Evolutionary conservation across 2,797 vertebrate species (phyloP).

Genomic region (Melanotaenia pygmaea): DNA sequence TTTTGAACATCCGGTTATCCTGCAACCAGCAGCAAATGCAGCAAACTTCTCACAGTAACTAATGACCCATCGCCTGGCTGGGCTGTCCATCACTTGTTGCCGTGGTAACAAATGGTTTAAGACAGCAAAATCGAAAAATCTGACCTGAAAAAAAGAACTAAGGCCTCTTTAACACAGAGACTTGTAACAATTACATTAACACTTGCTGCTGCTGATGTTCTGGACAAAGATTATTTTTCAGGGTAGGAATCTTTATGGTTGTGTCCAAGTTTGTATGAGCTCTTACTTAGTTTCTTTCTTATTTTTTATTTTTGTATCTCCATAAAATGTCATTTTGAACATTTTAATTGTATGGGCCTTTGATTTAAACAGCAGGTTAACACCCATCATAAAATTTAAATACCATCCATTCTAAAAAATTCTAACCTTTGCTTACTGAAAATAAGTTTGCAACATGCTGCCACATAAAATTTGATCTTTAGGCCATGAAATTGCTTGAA

Average conservation of each 20-base stretch:
- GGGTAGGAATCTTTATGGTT: background rate
- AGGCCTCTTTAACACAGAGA: conserved; percentile 5
- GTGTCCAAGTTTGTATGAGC: background rate
- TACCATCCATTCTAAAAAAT: background rate
- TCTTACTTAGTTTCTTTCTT: background rate
- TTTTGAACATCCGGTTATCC: conserved; percentile 20
- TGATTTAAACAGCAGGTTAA: background rate
- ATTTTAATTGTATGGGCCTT: background rate
- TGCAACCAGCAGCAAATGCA: conserved; percentile 37
- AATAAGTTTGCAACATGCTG: background rate
- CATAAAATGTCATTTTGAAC: background rate
- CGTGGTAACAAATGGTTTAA: conserved; percentile 35
- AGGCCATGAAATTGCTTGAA: background rate
- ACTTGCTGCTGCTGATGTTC: background rate
- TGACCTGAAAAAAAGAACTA: conserved; percentile 32
- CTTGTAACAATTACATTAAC: background rate
- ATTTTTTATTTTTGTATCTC: no score
- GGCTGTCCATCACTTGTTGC: conserved; percentile 46
- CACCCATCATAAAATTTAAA: background rate
- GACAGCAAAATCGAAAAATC: conserved; percentile 20
- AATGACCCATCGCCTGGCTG: conserved; percentile 41
- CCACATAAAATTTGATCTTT: background rate
- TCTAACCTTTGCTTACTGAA: background rate
- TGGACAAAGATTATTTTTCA: background rate
- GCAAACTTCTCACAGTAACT: conserved; percentile 41